Evolutionary conservation across 2,797 vertebrate genomes (phyloP).

Genomic region (Micrastur ruficollis): DNA sequence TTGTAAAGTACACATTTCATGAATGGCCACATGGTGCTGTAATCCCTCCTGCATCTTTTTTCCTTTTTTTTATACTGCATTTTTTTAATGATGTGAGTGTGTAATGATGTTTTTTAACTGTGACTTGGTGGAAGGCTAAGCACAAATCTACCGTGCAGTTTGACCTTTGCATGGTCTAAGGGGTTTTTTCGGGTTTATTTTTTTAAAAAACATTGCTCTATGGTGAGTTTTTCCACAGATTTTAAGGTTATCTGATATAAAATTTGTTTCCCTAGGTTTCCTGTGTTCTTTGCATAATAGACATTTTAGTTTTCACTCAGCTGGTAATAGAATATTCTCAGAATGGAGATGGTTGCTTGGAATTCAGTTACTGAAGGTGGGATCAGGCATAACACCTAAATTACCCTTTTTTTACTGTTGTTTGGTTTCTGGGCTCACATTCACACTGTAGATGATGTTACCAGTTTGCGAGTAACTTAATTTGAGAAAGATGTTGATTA

Average conservation of each 20-base stretch:
- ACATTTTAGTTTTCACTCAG: not conserved
- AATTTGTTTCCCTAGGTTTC: not conserved
- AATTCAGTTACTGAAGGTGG: not conserved
- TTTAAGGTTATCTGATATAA: not conserved
- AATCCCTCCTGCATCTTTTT: slow-evolving; percentile 34
- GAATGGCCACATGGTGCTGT: slow-evolving; percentile 51
- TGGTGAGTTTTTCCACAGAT: not conserved
- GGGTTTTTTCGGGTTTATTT: accelerated
- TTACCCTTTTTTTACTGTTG: not conserved
- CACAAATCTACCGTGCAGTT: not conserved
- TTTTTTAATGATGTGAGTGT: not conserved
- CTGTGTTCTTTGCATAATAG: not conserved
- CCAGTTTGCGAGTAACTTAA: not conserved
- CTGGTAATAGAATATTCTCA: not conserved
- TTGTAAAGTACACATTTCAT: slow-evolving; percentile 44
- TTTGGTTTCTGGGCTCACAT: not conserved
- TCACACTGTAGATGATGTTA: not conserved
- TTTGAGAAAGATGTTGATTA: not conserved
- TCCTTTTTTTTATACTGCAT: not conserved
- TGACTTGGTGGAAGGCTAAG: slow-evolving; percentile 3
- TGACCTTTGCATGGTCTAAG: slow-evolving; percentile 8
- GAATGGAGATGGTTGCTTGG: not conserved
- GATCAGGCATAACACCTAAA: not conserved
- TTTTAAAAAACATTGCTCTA: not conserved
- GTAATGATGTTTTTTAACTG: slow-evolving; percentile 10